Percentiles rank a stretch among this genome's conserved stretches.
These are phyloP conservation scores for Oreochromis mossambicus DNA, from an alignment of 2,797 vertebrate genomes.

Conservation along the genomic window DNA sequence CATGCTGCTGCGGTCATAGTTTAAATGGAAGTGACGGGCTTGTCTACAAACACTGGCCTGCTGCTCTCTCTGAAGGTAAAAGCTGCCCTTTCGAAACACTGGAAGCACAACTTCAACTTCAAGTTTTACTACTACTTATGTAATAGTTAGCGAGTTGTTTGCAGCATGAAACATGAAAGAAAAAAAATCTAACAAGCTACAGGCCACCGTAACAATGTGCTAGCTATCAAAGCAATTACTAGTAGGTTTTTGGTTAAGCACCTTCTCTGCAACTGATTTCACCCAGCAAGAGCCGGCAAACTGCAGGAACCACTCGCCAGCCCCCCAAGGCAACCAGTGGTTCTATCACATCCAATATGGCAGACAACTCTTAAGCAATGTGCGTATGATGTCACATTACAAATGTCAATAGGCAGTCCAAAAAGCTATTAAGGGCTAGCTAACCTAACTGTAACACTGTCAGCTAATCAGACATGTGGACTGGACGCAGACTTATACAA, in stretches of 20 bases:
- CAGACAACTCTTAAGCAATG: not conserved
- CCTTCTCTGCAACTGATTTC: not conserved
- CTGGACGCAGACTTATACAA: not conserved
- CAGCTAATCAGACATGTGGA: not conserved
- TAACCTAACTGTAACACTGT: not conserved
- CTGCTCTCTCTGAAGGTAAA: not conserved
- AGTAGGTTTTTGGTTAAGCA: not conserved
- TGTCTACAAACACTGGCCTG: not conserved
- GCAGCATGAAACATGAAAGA: not conserved
- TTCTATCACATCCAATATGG: not conserved
- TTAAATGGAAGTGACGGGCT: not conserved
- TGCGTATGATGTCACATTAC: accelerated
- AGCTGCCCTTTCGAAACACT: not conserved
- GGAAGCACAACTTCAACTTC: not conserved
- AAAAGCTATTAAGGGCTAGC: not conserved
- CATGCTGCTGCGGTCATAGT: accelerated
- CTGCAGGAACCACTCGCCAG: not conserved
- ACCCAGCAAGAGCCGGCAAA: not conserved
- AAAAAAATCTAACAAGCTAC: not conserved
- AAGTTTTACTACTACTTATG: not conserved
- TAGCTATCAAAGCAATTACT: not conserved
- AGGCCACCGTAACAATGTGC: not conserved
- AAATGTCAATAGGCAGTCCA: not conserved
- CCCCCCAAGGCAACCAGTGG: not conserved
- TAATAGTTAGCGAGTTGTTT: not conserved